Evolutionary conservation across 2,113 vertebrate genomes (phyloP).

Genomic region (Tenebrosternarchus preto): DNA sequence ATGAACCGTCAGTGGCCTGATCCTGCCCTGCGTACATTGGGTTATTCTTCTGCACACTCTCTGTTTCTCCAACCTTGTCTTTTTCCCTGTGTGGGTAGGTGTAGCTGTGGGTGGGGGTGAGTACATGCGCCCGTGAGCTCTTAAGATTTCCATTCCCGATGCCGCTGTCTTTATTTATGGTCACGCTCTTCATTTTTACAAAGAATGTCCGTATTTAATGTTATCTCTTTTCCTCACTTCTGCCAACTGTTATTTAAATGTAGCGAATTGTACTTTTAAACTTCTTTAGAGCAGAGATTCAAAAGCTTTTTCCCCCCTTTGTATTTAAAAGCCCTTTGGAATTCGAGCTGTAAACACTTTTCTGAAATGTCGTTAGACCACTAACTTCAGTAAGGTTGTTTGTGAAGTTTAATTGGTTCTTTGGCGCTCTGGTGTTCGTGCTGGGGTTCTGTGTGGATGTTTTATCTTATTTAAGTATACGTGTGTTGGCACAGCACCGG

Average conservation of each 20-base stretch:
- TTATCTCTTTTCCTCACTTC: background rate
- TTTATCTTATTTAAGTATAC: too few species aligned
- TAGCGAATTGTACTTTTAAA: background rate
- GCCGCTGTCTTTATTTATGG: too few species aligned
- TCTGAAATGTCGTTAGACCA: background rate
- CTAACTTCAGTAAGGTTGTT: background rate
- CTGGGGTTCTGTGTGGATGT: too few species aligned
- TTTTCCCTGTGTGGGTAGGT: background rate
- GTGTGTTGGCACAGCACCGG: too few species aligned
- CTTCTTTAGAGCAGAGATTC: background rate
- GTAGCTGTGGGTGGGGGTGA: too few species aligned
- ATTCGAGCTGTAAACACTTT: background rate
- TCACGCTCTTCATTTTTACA: too few species aligned
- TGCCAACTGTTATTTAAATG: background rate
- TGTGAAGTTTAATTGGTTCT: background rate
- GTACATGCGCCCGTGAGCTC: too few species aligned
- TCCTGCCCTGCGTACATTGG: too few species aligned
- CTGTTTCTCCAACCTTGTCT: background rate
- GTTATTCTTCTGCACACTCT: background rate
- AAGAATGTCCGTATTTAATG: background rate
- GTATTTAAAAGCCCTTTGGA: background rate
- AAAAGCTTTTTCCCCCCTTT: background rate
- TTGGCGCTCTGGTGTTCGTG: background rate
- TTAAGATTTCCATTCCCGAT: too few species aligned
- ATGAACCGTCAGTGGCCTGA: too few species aligned